Percentiles rank a stretch among this genome's conserved stretches.
phyloP scores from a whole-genome alignment of 2,113 vertebrate species.

The Arenaria interpres region DNA sequence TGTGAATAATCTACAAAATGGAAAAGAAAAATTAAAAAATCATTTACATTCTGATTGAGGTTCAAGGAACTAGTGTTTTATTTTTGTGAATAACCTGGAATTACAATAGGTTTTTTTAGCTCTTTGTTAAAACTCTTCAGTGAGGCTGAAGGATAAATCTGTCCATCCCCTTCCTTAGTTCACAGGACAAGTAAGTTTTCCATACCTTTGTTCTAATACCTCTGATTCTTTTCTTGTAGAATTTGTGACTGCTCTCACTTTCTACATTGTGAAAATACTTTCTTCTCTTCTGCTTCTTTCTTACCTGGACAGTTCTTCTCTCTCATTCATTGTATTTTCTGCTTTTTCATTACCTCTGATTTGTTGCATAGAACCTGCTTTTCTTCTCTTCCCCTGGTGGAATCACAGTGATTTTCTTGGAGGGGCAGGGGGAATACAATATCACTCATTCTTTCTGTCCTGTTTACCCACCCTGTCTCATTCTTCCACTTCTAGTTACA shows the following conservation, averaged over 20 bases:
- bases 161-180: background rate
- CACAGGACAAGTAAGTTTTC: background rate
- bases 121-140: background rate
- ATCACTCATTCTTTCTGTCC: background rate
- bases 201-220: background rate
- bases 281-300: background rate
- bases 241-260: background rate
- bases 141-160: background rate
- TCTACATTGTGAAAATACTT: background rate
- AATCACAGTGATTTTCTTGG: background rate
- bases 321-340: background rate
- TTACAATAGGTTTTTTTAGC: background rate
- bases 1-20: background rate
- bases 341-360: background rate
- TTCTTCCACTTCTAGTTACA: background rate
- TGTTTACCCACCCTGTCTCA: background rate
- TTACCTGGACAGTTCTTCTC: background rate
- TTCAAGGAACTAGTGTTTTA: background rate
- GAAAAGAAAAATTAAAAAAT: background rate
- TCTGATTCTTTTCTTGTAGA: background rate
- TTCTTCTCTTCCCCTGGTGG: background rate
- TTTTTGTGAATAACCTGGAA: background rate
- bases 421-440: too few species aligned
- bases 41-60: background rate
- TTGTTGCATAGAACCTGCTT: background rate